A percentile compares a stretch with the other conserved stretches of the same genome.
These are phyloP conservation scores for Metallyticus violacea DNA, from an alignment of 2,888 invertebrate genomes.

Conservation along the genomic window DNA sequence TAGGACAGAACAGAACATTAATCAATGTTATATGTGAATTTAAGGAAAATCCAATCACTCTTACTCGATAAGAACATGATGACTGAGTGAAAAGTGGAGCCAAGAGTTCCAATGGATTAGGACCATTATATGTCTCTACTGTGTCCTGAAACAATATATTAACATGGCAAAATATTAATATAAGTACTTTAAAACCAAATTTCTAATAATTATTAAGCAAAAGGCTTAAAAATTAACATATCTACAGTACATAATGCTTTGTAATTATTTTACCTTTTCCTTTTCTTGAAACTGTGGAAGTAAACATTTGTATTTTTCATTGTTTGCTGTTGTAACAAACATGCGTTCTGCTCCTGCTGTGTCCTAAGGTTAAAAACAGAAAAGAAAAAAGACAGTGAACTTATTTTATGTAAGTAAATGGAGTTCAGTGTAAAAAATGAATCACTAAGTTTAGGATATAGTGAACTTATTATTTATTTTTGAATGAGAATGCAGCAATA, in stretches of 20 bases:
- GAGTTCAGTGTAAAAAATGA: too few species aligned
- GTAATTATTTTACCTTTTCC: conserved; percentile 37
- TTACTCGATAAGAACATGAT: conserved; percentile 75
- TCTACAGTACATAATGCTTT: too few species aligned
- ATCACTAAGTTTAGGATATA: neutral
- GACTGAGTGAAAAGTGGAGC: conserved; percentile 72
- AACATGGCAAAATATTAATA: neutral
- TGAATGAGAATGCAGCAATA: neutral
- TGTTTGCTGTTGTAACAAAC: conserved; percentile 67
- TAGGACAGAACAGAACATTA: too few species aligned
- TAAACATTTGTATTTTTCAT: conserved; percentile 80
- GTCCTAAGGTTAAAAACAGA: conserved; percentile 10
- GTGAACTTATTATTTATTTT: neutral
- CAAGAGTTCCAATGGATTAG: conserved; percentile 74
- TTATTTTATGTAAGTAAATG: too few species aligned
- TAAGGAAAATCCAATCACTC: conserved; percentile 9
- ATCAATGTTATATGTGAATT: neutral
- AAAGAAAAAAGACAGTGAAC: neutral
- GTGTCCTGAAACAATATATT: conserved; percentile 43
- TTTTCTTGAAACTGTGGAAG: conserved; percentile 62
- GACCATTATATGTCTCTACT: conserved; percentile 65
- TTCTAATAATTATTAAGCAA: too few species aligned
- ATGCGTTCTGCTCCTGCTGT: conserved; percentile 55
- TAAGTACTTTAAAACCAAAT: too few species aligned
- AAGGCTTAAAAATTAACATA: too few species aligned